phyloP scores from a whole-genome alignment of 2,113 vertebrate species.

The Nettapus auritus region DNA sequence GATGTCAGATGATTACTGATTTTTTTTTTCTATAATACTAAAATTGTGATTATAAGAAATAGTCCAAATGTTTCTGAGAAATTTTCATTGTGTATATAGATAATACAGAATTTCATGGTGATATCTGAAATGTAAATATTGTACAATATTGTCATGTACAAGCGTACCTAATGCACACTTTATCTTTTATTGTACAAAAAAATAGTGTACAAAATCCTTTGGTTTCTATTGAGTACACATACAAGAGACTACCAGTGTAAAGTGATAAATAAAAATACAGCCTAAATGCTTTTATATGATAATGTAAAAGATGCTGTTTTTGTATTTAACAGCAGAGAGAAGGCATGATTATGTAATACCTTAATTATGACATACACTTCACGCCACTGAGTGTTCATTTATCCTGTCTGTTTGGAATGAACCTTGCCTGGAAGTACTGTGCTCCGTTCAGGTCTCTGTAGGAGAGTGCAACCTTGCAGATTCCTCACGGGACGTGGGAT shows the following conservation, averaged over 20 bases:
- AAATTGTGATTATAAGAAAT: constrained; percentile 94
- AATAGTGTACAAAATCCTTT: constrained; percentile 97
- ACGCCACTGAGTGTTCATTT: constrained; percentile 81
- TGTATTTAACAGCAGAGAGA: constrained; percentile 86
- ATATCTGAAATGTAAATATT: constrained; percentile 98
- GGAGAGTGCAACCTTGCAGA: constrained; percentile 67
- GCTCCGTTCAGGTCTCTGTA: constrained; percentile 65
- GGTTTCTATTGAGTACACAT: constrained; percentile 97
- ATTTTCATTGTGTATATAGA: constrained; percentile 99
- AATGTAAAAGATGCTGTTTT: constrained; percentile 89
- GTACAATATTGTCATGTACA: constrained; percentile 99
- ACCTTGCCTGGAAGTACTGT: constrained; percentile 81
- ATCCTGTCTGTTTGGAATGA: constrained; percentile 78
- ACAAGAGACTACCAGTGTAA: constrained; percentile 87
- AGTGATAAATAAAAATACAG: constrained; percentile 92
- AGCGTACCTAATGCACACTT: constrained; percentile 99
- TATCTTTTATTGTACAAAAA: constrained; percentile 99
- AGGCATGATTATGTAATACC: constrained; percentile 84
- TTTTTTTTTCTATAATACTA: constrained; percentile 94
- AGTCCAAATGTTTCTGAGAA: constrained; percentile 99
- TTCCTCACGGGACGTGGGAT: constrained; percentile 74
- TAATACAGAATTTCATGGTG: constrained; percentile 97
- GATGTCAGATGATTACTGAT: constrained; percentile 90
- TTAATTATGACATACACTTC: constrained; percentile 77
- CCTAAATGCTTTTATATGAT: constrained; percentile 97